Base-by-base conservation (phyloP, 2,113 vertebrate species). In the Corythaixoides concolor region DNA sequence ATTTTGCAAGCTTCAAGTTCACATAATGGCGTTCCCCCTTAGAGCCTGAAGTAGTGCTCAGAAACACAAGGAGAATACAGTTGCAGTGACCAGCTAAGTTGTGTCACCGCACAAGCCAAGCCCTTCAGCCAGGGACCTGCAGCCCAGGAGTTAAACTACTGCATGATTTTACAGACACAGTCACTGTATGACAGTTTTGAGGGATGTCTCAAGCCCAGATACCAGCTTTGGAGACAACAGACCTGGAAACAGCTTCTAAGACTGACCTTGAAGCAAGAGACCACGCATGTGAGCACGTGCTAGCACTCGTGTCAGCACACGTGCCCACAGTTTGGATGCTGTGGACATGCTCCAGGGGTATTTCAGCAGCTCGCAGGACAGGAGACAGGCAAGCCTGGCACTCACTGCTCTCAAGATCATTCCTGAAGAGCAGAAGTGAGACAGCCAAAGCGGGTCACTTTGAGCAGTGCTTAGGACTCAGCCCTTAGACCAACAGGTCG, bases 291-390 rank as follows among this genome's bases (percentile, higher is more conserved):
- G 35, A 74, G 33, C 41, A 43, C 14, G 41, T 43, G 41, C 41
- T 43, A 43, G 41, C 41, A 43, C 41, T 12, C 12, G 0, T 3
- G 55, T 23, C 64, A 43, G 41, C 41, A 43, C 41, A 43, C 12
- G 0, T 3, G 55, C 27, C 64, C 0, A 0, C 15, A 3, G 14
- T 35, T 33, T n/a, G 52, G 76, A 26, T 0, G 3, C 39, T 6
- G 26, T 16, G 50, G 32, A 41, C 3, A 1, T 5, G 5, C 19
- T 62, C 23, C 2, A 41, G 23, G 39, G 14, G 16, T 41, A 55
- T 37, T 64, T 70, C 52, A 60, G 76, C 63, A 76, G 12, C 69
- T 59, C 13, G 3, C 0, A 1, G 52, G 30, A 52, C 26, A 43
- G 13, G 62, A 70, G 49, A 11, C 37, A 50, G 58, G 28, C 52